phyloP scores from a whole-genome alignment of 1,140 invertebrate genomes.

The Papilio xuthus region DNA sequence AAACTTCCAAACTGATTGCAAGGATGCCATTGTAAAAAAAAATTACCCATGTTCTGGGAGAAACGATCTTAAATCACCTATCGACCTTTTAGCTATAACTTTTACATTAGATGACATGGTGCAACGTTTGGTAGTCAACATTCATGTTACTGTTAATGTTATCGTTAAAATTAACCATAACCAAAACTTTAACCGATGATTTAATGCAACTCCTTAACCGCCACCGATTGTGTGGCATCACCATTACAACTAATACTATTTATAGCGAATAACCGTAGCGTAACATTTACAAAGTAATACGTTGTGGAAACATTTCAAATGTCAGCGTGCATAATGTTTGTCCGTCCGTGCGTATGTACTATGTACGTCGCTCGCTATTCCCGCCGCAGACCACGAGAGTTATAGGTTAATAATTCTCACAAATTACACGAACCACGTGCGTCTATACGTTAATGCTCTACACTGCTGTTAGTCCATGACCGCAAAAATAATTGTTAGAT shows the following conservation, averaged over 20 bases:
- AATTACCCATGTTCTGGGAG: no score
- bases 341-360: background rate
- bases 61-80: no score
- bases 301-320: constrained; percentile 12
- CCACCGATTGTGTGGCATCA: background rate
- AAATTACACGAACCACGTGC: constrained; percentile 14
- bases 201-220: no score
- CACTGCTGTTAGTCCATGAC: background rate
- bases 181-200: no score
- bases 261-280: background rate
- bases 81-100: no score
- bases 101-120: no score
- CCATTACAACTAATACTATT: background rate
- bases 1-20: no score
- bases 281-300: background rate
- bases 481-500: constrained; percentile 19
- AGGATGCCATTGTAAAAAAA: no score
- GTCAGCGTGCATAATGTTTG: constrained; percentile 6
- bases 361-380: background rate
- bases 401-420: constrained; percentile 9
- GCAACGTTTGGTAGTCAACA: no score
- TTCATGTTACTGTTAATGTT: no score
- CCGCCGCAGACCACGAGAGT: constrained; percentile 15
- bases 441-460: background rate
- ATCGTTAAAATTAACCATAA: no score